Evolutionary conservation across 2,113 vertebrate genomes (phyloP).

Genomic region (Okapia johnstoni): DNA sequence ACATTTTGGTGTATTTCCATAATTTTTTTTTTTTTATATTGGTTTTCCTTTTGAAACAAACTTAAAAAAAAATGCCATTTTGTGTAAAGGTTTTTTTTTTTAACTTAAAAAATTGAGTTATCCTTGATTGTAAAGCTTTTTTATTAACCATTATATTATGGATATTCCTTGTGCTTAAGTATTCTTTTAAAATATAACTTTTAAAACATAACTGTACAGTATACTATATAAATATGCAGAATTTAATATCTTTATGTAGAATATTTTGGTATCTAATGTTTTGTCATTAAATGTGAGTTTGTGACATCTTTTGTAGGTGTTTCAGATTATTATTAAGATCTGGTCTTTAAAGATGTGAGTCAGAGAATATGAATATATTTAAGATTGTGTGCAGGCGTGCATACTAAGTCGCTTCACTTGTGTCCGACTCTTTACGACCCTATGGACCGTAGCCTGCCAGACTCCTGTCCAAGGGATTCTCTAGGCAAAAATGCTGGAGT

Average conservation of each 20-base stretch:
- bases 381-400: neutral
- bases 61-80: neutral
- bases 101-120: neutral
- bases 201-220: neutral
- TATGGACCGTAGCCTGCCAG: neutral
- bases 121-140: neutral
- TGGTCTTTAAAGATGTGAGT: neutral
- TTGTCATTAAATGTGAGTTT: neutral
- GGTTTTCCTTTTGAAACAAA: neutral
- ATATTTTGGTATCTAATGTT: neutral
- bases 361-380: neutral
- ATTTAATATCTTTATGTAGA: neutral
- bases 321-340: neutral
- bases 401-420: neutral
- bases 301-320: neutral
- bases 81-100: neutral
- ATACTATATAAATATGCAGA: neutral
- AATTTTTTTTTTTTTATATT: neutral
- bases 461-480: neutral
- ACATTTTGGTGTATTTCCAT: neutral
- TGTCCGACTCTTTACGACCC: neutral
- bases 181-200: neutral
- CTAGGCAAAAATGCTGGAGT: neutral
- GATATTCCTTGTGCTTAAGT: neutral
- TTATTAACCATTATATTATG: neutral